Evolutionary conservation across 2,797 vertebrate species (phyloP), one percentile per base, ranked within the genome.

Genomic region (Gadopsis bispinosus): DNA sequence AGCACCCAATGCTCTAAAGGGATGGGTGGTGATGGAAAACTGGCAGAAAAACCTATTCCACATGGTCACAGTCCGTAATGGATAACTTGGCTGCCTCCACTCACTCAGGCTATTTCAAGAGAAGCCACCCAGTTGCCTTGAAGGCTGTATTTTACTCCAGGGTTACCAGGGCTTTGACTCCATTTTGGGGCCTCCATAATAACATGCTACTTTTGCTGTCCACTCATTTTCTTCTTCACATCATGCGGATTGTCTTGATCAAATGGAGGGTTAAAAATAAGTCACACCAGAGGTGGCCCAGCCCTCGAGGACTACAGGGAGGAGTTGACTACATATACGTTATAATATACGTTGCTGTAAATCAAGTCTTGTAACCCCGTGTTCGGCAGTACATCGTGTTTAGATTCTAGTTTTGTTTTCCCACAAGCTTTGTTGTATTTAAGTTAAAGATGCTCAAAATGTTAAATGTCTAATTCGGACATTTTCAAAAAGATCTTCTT

Each of bases 21-120:
- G 91, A 93, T 83, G 90, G 87, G 92, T 91, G 91, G 90, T 88
- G 92, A 91, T 95, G 93, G 93, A 94, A 95, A 95, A 89, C 92
- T 90, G 91, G 92, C 89, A 85, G 79, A 83, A 90, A 92, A 93
- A 89, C 80, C 80, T 90, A 85, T 93, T 93, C 93, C 91, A 92
- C 91, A 93, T 88, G 92, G 91, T 91, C 87, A 79, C 85, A 91
- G 87, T 81, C 85, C 37, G 67, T 94, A 94, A 95, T 94, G 93
- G 89, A 94, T 91, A 94, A 93, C 87, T 93, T 92, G 89, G 93
- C 92, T 62, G 86, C 84, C 87, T 93, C 83, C 31, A 48, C 85
- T 90, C 77, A 39, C 77, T 82, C 72, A 56, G 83, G 91, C 93
- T 95, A 95, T 95, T 95, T 95, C 87, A 77, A 91, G 93, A 90